Percentiles rank a stretch among this genome's conserved stretches.
phyloP scores from a whole-genome alignment of 2,113 vertebrate genomes.

The Dendropsophus ebraccatus region DNA sequence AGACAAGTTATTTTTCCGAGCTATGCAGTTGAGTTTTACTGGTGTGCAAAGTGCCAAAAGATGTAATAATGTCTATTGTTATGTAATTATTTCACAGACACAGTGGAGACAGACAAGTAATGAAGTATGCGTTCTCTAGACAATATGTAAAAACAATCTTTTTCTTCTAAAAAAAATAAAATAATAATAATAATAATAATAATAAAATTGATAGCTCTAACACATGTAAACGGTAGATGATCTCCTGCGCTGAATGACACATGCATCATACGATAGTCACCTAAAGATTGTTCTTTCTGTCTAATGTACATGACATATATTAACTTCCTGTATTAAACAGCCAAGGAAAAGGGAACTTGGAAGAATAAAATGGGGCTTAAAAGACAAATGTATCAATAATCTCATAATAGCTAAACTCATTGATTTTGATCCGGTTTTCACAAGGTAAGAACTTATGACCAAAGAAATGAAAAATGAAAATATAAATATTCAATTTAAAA shows the following conservation, averaged over 20 bases:
- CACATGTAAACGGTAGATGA: not conserved
- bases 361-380: not conserved
- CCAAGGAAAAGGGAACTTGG: not conserved
- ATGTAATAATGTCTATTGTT: constrained; percentile 48
- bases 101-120: constrained; percentile 37
- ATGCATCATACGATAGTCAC: not conserved
- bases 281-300: not conserved
- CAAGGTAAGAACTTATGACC: not conserved
- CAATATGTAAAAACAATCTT: constrained; percentile 44
- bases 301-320: not conserved
- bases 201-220: not conserved
- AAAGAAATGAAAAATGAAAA: not conserved
- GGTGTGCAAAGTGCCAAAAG: constrained; percentile 34
- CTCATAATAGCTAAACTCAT: not conserved
- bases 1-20: constrained; percentile 8
- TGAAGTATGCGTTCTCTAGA: constrained; percentile 38
- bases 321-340: not conserved
- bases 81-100: constrained; percentile 52
- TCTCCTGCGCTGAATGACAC: not conserved
- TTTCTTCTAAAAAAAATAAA: not conserved
- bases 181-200: not conserved
- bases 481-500: not conserved
- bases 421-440: not conserved
- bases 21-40: not conserved
- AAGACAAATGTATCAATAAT: not conserved